Evolutionary conservation across 2,888 invertebrate species (phyloP), one percentile per base, ranked within the genome.

Genomic region (Acleris laterana): DNA sequence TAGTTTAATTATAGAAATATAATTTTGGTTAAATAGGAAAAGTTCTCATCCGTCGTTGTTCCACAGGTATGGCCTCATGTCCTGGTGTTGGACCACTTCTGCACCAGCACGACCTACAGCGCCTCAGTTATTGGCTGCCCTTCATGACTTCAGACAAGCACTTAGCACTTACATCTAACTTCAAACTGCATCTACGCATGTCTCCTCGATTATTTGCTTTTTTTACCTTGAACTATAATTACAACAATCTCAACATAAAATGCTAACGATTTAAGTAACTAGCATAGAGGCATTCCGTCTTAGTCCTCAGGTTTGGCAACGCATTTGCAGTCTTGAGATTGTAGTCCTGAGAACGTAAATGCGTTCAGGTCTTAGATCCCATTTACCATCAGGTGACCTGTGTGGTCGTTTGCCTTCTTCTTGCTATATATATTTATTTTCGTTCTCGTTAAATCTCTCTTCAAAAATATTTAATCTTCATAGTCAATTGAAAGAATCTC

Each of bases 71-170:
- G 95, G 95, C 55, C 91, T 96, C 68, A 96, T 96, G 96, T 95
- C 95, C 5, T 95, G 95, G 87, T 96, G 96, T 77, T 96, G 96
- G 96, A 87, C 95, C n/a, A 89, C 93, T 20, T 90, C 94, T 52
- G 92, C 94, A 0, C 89, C 94, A 57, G 94, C 95, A 70, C 90
- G 96, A 51, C 96, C 96, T 0, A 95, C 95, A 13, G 94, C 95
- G 73, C 95, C 95, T 46, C 96, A 96, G 79, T 94, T 96, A 5
- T 87, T 96, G 68, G 95, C 95, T 44, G 96, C 95, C 71, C 93
- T 96, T 50, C 95, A 96, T 77, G 95, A 96, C 84, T 96, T 96
- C 84, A 94, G 95, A 85, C 95, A 95, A 81, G 95, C 95, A 64
- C 94, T 96, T 56, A 95, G 95, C 72, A 94, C 95, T 77, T 96